These are phyloP conservation scores for Pseudopodoces humilis DNA, from an alignment of 2,113 vertebrate species.

Conservation along the genomic window DNA sequence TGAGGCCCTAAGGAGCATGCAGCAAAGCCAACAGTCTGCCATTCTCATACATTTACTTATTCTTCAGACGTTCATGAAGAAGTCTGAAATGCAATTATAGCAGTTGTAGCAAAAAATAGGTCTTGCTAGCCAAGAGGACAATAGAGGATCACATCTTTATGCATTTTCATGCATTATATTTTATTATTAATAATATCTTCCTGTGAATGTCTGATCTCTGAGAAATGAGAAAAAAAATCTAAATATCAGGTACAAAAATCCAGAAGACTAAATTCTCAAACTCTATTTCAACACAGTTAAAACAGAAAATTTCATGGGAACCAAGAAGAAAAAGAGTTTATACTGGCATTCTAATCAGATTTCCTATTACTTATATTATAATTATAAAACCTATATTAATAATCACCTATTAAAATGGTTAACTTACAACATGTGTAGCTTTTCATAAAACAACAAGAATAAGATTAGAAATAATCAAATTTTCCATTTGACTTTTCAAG, in stretches of 20 bases:
- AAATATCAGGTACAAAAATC: not conserved
- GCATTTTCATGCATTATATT: not conserved
- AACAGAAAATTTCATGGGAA: not conserved
- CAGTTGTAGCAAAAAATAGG: not conserved
- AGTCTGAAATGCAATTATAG: not conserved
- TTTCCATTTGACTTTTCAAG: not conserved
- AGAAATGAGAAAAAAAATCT: not conserved
- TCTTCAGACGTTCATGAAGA: not conserved
- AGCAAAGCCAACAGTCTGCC: not conserved
- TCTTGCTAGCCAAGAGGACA: not conserved
- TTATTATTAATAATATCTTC: not conserved
- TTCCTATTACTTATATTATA: not conserved
- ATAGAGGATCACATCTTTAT: not conserved
- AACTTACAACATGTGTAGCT: not conserved
- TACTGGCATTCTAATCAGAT: not conserved
- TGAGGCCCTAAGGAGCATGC: not conserved
- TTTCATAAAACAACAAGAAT: not conserved
- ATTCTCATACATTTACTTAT: not conserved
- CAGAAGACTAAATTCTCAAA: not conserved
- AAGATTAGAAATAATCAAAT: not conserved
- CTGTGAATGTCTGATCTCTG: not conserved
- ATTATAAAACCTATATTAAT: not conserved
- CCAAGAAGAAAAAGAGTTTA: not conserved
- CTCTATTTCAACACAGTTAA: not conserved
- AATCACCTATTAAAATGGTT: not conserved